phyloP scores from a whole-genome alignment of 2,888 invertebrate genomes.

The Rhopalosiphum nymphaeae region DNA sequence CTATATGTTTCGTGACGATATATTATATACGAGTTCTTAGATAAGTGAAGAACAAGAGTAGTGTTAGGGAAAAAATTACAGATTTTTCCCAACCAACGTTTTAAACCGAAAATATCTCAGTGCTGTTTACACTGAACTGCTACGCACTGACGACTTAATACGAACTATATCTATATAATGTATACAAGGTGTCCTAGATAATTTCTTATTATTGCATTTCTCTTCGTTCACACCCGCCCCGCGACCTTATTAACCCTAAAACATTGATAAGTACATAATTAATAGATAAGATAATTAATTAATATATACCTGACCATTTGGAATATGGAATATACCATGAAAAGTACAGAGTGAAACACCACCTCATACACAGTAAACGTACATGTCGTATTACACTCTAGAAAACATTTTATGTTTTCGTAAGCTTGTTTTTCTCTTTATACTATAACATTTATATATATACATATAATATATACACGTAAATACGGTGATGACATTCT shows the following conservation, averaged over 20 bases:
- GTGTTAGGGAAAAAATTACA: slow-evolving; percentile 1
- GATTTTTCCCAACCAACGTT: slow-evolving; percentile 2
- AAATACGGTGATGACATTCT: slow-evolving; percentile 30
- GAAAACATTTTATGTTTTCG: background rate
- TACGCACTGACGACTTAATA: background rate
- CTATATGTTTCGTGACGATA: background rate
- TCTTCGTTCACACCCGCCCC: background rate
- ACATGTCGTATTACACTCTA: background rate
- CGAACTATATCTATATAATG: background rate
- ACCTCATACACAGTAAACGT: background rate
- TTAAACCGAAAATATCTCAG: background rate
- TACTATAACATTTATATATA: background rate
- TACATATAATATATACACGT: no score
- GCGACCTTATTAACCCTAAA: background rate
- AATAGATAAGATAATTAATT: no score
- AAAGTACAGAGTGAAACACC: background rate
- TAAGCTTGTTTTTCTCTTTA: slow-evolving; percentile 14
- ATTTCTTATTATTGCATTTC: background rate
- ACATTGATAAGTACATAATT: background rate
- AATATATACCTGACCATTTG: background rate
- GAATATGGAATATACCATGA: background rate
- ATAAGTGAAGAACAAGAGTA: background rate
- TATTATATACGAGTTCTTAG: background rate
- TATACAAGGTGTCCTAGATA: background rate
- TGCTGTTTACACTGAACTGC: background rate